phyloP scores from a whole-genome alignment of 1,140 invertebrate genomes.

The Solenopsis invicta region DNA sequence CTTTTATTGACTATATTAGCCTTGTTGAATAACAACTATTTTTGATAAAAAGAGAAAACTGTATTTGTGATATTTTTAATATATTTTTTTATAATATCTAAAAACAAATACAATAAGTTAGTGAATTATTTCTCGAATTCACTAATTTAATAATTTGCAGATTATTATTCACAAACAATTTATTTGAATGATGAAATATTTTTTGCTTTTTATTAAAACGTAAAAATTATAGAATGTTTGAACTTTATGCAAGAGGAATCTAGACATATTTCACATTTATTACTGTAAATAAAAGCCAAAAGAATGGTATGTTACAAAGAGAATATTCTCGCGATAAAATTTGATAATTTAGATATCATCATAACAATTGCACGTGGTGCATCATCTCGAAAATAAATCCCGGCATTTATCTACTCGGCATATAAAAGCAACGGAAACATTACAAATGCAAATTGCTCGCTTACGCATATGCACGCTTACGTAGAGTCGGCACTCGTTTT shows the following conservation, averaged over 20 bases:
- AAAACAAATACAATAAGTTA: background rate
- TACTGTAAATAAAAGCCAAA: background rate
- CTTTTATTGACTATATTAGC: background rate
- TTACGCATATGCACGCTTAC: conserved; percentile 27
- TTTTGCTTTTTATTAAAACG: background rate
- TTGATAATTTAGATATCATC: conserved; percentile 17
- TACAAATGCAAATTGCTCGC: conserved; percentile 52
- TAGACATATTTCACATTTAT: background rate
- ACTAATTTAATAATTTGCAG: background rate
- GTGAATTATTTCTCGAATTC: background rate
- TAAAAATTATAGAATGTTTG: background rate
- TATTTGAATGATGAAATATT: background rate
- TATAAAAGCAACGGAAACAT: conserved; percentile 37
- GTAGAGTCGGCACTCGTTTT: conserved; percentile 43
- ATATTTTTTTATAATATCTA: background rate
- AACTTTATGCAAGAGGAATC: background rate
- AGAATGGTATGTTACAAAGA: conserved; percentile 2
- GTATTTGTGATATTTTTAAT: background rate
- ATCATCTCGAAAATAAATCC: conserved; percentile 48
- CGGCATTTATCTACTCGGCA: background rate
- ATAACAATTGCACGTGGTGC: background rate
- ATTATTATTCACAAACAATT: background rate
- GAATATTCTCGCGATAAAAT: conserved; percentile 24
- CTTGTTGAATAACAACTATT: background rate
- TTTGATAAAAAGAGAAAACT: background rate